Base-by-base conservation (phyloP, 2,888 invertebrate species). In the Aethes cnicana region DNA sequence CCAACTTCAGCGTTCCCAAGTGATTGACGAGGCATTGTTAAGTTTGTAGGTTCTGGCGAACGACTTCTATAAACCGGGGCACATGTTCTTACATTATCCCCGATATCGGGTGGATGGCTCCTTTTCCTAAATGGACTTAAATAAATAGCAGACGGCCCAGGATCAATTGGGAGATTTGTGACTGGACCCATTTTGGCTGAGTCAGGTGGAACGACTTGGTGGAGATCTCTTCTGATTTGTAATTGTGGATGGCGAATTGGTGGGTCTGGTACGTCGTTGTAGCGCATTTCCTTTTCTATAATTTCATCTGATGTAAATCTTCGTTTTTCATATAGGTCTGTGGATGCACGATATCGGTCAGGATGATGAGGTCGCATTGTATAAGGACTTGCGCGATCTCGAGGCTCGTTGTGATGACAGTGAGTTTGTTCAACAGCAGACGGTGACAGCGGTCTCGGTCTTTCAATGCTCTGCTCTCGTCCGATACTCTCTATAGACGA, bases 191-290 rank as follows among this genome's bases (percentile, higher is more conserved):
- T 74, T 62, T 87, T 85, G 5, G 78, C 61, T 3, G 82, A 70
- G 56, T 90, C 84, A 4, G 80, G 75, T 25, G 86, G 87, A 26
- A 69, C 76, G 30, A 91, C 84, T 75, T 92, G 91, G 64, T 94
- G 92, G 28, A 96, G 85, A 72, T 96, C 96, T 71, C 95, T 89
- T 42, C 96, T 91, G 48, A 96, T 95, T 70, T 96, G 95, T 30
- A 96, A 74, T 65, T 92, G 91, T 8, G 92, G 93, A 69, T 88
- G 88, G 66, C 89, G 68, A 12, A 87, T 72, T 65, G 78, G 84
- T 54, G 74, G 84, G 57, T 91, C 85, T 35, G 89, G 81, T 52
- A 84, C 72, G 18, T 91, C 91, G n/a, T 77, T 67, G 53, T 84
- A 90, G 11, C 88, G 81, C 70, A 88, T 82, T 59, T 90, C 89